Evolutionary conservation across 2,113 vertebrate species (phyloP).

Genomic region (Melanocharis versteri): DNA sequence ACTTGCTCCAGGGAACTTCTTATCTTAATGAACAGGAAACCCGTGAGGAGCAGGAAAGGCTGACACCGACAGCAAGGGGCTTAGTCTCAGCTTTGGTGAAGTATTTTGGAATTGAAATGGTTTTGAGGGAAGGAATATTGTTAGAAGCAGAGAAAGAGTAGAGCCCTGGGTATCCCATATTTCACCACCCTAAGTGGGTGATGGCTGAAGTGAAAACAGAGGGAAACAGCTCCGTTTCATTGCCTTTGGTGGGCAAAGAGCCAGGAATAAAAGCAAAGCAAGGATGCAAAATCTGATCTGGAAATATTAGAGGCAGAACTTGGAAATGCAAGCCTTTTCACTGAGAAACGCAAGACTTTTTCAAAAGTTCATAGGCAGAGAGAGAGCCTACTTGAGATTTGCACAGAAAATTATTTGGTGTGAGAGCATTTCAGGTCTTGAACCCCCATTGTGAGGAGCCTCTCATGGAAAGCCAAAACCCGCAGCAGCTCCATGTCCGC

Average conservation of each 20-base stretch:
- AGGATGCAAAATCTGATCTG: background rate
- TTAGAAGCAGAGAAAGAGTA: background rate
- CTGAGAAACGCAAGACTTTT: background rate
- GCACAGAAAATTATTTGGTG: background rate
- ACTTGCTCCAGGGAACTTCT: background rate
- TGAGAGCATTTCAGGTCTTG: background rate
- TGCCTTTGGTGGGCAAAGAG: background rate
- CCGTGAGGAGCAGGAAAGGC: background rate
- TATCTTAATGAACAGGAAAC: background rate
- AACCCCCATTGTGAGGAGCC: background rate
- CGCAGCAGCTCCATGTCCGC: rapidly evolving
- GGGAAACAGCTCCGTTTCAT: background rate
- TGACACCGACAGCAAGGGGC: background rate
- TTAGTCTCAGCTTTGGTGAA: background rate
- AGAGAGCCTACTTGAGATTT: background rate
- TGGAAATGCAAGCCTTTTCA: background rate
- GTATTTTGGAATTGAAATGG: background rate
- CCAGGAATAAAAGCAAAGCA: background rate
- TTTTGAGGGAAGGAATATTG: background rate
- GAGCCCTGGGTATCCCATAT: background rate
- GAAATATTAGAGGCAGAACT: background rate
- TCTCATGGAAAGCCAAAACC: rapidly evolving
- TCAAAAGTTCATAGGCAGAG: background rate
- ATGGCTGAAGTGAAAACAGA: background rate
- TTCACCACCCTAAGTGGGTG: background rate